Conservation (phyloP, 2,797 vertebrate species). For the Saxicola maurus region DNA sequence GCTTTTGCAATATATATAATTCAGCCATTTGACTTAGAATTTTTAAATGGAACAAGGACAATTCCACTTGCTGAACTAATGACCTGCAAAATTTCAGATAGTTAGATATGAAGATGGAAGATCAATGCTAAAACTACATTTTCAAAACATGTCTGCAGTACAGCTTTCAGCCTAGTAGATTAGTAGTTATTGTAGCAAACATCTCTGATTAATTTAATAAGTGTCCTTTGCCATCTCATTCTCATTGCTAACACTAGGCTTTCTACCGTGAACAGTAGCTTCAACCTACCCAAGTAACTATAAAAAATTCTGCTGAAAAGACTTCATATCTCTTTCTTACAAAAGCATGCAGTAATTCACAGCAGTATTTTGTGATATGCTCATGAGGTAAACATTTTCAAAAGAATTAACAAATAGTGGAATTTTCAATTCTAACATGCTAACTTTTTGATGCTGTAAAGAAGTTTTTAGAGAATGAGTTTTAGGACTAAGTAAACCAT, state of each 20-base stretch:
- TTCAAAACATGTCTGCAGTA: not conserved
- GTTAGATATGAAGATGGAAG: not conserved
- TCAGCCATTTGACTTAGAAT: not conserved
- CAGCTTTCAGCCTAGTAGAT: not conserved
- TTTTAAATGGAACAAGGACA: not conserved
- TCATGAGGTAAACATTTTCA: not conserved
- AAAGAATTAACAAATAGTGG: not conserved
- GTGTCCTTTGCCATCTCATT: not conserved
- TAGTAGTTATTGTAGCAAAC: not conserved
- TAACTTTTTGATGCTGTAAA: not conserved
- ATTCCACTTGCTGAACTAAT: not conserved
- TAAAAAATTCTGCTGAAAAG: not conserved
- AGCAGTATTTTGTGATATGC: not conserved
- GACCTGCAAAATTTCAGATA: not conserved
- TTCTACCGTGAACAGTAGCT: not conserved
- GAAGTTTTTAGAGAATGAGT: not conserved
- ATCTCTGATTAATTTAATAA: not conserved
- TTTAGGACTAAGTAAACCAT: not conserved
- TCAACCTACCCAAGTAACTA: not conserved
- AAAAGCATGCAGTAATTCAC: not conserved
- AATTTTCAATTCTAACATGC: not conserved
- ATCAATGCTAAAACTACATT: not conserved
- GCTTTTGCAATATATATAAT: conserved; percentile 15
- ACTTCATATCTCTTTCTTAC: not conserved
- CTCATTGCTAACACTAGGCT: not conserved